phyloP scores from a whole-genome alignment of 2,888 invertebrate genomes.

The Sesia apiformis region DNA sequence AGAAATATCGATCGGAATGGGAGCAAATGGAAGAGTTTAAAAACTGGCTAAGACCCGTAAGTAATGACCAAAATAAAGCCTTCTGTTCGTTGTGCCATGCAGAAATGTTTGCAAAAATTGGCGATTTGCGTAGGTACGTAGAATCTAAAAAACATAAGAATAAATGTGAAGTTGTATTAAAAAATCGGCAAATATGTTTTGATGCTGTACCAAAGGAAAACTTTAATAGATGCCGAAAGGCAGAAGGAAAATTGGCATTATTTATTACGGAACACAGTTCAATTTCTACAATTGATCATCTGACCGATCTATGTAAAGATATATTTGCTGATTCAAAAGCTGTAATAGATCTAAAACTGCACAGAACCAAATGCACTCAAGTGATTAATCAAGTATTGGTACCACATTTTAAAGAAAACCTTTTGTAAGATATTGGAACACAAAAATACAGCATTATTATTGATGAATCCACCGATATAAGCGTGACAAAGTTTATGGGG shows the following conservation, averaged over 20 bases:
- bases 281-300: slow-evolving; percentile 3
- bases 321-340: slow-evolving; percentile 5
- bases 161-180: too few relatives aligned
- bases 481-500: slow-evolving; percentile 7
- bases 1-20: slow-evolving; percentile 1
- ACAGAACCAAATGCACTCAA: slow-evolving; percentile 12
- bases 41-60: slow-evolving; percentile 1
- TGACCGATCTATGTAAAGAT: slow-evolving; percentile 1
- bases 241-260: slow-evolving; percentile 1
- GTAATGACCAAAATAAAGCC: background rate
- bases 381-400: slow-evolving; percentile 12
- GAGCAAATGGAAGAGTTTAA: background rate
- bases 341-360: slow-evolving; percentile 6
- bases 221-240: background rate
- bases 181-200: too few relatives aligned
- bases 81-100: background rate
- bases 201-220: background rate
- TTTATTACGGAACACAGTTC: slow-evolving; percentile 2
- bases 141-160: background rate
- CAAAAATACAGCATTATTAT: slow-evolving; percentile 10
- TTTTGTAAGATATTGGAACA: slow-evolving; percentile 7
- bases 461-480: slow-evolving; percentile 15
- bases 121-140: background rate
- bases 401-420: slow-evolving; percentile 7
- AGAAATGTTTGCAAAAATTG: background rate